phyloP scores from a whole-genome alignment of 2,113 vertebrate genomes.

The Climacteris rufus region DNA sequence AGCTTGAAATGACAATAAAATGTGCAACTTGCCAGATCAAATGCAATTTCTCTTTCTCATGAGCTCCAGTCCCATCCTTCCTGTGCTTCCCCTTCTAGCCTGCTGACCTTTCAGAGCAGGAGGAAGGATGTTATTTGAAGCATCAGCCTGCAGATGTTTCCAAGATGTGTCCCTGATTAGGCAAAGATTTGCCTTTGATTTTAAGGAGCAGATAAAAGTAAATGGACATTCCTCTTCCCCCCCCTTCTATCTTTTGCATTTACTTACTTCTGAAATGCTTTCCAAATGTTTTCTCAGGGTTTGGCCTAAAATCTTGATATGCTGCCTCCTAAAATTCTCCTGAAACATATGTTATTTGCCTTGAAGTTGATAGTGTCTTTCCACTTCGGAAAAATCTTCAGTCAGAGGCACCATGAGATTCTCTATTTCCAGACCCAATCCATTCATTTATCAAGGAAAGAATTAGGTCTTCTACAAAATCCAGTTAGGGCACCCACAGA shows the following conservation, averaged over 20 bases:
- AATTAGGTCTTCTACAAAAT: not conserved
- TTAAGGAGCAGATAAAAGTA: not conserved
- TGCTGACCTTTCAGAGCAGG: not conserved
- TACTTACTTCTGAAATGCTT: conserved; percentile 10
- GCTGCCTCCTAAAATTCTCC: conserved; percentile 14
- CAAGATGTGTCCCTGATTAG: rapidly evolving
- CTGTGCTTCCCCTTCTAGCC: not conserved
- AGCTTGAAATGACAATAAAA: not conserved
- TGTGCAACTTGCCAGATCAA: not conserved
- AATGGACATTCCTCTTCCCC: rapidly evolving
- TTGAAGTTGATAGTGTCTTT: not conserved
- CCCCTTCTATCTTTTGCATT: not conserved
- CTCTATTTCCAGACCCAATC: conserved; percentile 13
- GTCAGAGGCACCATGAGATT: not conserved
- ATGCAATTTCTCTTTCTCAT: not conserved
- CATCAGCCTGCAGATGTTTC: not conserved
- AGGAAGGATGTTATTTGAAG: not conserved
- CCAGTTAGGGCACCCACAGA: not conserved
- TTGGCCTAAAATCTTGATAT: conserved; percentile 17
- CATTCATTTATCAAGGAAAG: not conserved
- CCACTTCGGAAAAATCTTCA: not conserved
- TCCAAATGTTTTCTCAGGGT: conserved; percentile 1
- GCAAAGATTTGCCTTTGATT: not conserved
- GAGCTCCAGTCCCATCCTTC: not conserved
- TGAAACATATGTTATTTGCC: conserved; percentile 24